A percentile compares a stretch with the other conserved stretches of the same genome.
These are phyloP conservation scores for Podilymbus podiceps DNA, from an alignment of 2,113 vertebrate genomes.

Conservation along the genomic window DNA sequence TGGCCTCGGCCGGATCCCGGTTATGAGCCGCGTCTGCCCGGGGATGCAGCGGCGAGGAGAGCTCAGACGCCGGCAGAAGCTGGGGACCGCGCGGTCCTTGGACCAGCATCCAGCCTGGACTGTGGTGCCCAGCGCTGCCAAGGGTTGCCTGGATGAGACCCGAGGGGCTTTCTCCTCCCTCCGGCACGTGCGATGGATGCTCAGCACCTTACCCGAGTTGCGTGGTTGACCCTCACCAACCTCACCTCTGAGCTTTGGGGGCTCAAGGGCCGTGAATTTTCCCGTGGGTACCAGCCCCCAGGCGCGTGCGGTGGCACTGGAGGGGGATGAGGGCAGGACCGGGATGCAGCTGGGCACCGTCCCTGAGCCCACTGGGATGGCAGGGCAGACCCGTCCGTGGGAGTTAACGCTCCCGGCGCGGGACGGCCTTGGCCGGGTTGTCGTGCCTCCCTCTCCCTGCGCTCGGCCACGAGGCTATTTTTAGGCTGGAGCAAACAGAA, in stretches of 20 bases:
- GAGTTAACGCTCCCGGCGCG: accelerated
- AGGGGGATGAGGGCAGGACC: neutral
- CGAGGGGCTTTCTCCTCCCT: neutral
- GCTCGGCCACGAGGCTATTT: accelerated
- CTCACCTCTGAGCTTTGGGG: neutral
- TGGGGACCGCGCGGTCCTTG: accelerated
- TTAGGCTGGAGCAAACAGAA: neutral
- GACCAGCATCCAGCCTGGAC: neutral
- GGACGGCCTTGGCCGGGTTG: neutral
- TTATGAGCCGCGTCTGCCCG: neutral
- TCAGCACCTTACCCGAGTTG: accelerated
- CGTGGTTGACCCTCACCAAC: neutral
- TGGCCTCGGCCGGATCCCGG: neutral
- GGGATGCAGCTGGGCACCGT: accelerated
- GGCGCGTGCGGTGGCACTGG: accelerated
- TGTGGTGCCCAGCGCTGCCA: accelerated
- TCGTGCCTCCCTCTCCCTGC: neutral
- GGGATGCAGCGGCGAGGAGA: neutral
- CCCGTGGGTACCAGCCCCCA: accelerated
- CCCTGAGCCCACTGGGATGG: accelerated
- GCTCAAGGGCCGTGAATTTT: neutral
- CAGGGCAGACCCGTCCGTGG: accelerated
- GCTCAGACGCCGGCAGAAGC: neutral
- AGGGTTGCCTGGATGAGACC: neutral
- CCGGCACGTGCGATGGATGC: accelerated